A percentile compares a stretch with the other conserved stretches of the same genome.
These are phyloP conservation scores for Pinna nobilis DNA, from an alignment of 1,140 invertebrate genomes.

Conservation along the genomic window DNA sequence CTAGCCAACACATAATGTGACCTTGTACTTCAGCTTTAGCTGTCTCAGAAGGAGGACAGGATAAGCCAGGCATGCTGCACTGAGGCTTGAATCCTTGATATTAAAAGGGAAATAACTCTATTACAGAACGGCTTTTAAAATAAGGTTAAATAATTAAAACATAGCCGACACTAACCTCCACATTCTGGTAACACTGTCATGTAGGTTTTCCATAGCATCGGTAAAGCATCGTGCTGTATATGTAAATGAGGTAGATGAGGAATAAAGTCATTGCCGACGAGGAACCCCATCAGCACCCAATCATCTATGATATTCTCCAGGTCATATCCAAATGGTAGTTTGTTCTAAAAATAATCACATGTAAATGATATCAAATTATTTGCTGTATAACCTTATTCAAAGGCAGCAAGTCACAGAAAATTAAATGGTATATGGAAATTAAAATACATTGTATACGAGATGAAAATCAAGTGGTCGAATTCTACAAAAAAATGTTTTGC, in stretches of 20 bases:
- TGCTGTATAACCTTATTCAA: neutral
- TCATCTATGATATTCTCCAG: conserved; percentile 87
- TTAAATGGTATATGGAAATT: too few relatives aligned
- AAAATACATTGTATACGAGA: too few relatives aligned
- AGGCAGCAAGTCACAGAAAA: neutral
- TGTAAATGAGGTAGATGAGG: conserved; percentile 95
- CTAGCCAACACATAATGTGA: too few relatives aligned
- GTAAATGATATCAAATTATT: neutral
- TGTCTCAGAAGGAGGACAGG: too few relatives aligned
- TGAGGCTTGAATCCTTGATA: too few relatives aligned
- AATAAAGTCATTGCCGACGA: conserved; percentile 98
- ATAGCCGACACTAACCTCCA: conserved; percentile 84
- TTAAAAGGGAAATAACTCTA: too few relatives aligned
- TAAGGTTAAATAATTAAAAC: neutral
- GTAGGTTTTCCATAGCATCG: conserved; percentile 91
- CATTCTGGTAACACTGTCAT: conserved; percentile 89
- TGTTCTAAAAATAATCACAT: conserved; percentile 46
- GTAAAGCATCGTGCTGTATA: conserved; percentile 91
- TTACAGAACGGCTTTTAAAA: too few relatives aligned
- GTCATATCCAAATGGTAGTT: conserved; percentile 84
- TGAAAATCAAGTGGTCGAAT: too few relatives aligned
- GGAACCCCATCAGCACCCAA: conserved; percentile 94
- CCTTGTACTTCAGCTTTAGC: too few relatives aligned
- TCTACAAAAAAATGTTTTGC: neutral
- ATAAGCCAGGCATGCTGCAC: too few relatives aligned